A percentile compares a stretch with the other conserved stretches of the same genome.
These are phyloP conservation scores for Gortyna flavago DNA, from an alignment of 2,888 invertebrate genomes.

Conservation along the genomic window DNA sequence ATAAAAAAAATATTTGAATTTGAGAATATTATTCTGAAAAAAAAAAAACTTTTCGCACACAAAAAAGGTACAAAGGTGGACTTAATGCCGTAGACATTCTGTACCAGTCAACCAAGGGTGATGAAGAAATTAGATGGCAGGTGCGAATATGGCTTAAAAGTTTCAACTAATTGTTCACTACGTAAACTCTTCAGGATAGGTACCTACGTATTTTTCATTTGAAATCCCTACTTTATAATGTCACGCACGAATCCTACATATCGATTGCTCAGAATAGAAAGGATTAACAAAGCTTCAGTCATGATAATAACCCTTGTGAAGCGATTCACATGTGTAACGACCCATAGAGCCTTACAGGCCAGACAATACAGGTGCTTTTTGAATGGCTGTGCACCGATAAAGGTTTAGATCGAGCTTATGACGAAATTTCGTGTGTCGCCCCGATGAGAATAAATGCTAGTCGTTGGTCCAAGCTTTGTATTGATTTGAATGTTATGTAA, in stretches of 20 bases:
- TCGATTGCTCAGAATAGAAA: slow-evolving; percentile 72
- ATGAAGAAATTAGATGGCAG: neutral
- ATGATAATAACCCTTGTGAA: slow-evolving; percentile 71
- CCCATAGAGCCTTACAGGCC: slow-evolving; percentile 33
- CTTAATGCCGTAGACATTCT: neutral
- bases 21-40: neutral
- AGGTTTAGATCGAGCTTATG: slow-evolving; percentile 74
- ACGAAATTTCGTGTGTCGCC: slow-evolving; percentile 74
- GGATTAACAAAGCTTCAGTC: slow-evolving; percentile 75
- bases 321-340: slow-evolving; percentile 46
- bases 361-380: slow-evolving; percentile 57
- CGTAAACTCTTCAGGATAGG: slow-evolving; percentile 15
- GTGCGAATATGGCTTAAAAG: neutral
- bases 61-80: too few relatives aligned
- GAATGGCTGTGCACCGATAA: slow-evolving; percentile 50
- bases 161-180: slow-evolving; percentile 14
- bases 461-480: slow-evolving; percentile 65
- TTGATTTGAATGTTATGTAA: slow-evolving; percentile 70
- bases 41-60: too few relatives aligned
- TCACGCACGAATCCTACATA: slow-evolving; percentile 64
- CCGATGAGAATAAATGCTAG: slow-evolving; percentile 74
- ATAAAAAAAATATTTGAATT: neutral
- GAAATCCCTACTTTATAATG: slow-evolving; percentile 46
- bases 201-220: slow-evolving; percentile 37
- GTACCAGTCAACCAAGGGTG: neutral